Percentiles rank a stretch among this genome's conserved stretches.
Conservation (phyloP, 2,113 vertebrate species). For the Ranitomeya variabilis region DNA sequence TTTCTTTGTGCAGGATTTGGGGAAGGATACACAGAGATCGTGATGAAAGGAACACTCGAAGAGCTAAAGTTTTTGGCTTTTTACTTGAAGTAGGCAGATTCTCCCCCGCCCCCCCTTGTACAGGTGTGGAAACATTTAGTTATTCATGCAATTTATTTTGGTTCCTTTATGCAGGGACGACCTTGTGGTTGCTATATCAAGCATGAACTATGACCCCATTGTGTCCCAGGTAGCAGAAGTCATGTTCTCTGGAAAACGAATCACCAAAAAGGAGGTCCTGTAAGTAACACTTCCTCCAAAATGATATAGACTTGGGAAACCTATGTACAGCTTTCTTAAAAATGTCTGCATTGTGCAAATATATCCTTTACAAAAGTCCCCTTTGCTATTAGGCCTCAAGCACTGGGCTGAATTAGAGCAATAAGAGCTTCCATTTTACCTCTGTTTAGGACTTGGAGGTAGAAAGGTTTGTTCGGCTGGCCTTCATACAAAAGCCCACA, state of each 20-base stretch:
- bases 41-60: constrained; percentile 81
- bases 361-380: too few species aligned
- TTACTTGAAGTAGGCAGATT: constrained; percentile 82
- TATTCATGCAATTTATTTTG: background rate
- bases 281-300: constrained; percentile 67
- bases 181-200: constrained; percentile 80
- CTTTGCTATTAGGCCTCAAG: too few species aligned
- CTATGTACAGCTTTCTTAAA: background rate
- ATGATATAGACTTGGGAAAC: background rate
- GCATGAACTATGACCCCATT: constrained; percentile 83
- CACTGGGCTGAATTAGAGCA: too few species aligned
- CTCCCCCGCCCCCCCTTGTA: background rate
- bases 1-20: constrained; percentile 74
- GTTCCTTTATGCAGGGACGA: constrained; percentile 69
- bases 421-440: too few species aligned
- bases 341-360: background rate
- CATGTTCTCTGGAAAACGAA: constrained; percentile 71
- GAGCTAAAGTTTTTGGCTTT: constrained; percentile 83
- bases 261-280: constrained; percentile 82
- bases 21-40: constrained; percentile 79
- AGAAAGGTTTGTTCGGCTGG: too few species aligned
- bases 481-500: too few species aligned
- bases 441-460: too few species aligned
- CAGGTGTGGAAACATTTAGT: background rate
- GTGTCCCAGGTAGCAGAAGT: constrained; percentile 79